Conservation (phyloP, 1,140 invertebrate genomes). For the Calliopsis andreniformis region DNA sequence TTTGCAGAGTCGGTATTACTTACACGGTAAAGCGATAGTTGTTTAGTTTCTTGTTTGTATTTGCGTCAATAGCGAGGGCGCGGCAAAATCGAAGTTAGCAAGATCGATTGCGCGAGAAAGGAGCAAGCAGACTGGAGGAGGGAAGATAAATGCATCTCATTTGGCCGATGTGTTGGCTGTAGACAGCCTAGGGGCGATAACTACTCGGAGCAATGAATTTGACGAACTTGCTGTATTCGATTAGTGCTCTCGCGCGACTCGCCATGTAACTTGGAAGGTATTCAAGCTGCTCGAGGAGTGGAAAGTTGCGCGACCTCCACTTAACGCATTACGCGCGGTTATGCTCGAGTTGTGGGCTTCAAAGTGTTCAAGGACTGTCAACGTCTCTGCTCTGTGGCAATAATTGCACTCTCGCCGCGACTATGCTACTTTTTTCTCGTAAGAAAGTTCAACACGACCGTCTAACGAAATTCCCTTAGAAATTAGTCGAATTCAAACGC, state of each 20-base stretch:
- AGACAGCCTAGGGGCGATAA: constrained; percentile 31
- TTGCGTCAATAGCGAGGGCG: too few species aligned
- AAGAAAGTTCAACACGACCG: too few species aligned
- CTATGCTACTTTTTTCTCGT: too few species aligned
- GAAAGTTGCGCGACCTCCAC: constrained; percentile 61
- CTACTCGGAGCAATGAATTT: constrained; percentile 58
- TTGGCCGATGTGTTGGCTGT: constrained; percentile 8
- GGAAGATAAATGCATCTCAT: constrained; percentile 29
- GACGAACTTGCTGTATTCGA: constrained; percentile 63
- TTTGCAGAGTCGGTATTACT: too few species aligned
- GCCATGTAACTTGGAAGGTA: constrained; percentile 55
- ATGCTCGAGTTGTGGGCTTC: constrained; percentile 34
- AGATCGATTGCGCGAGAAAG: background rate
- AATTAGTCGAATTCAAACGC: too few species aligned
- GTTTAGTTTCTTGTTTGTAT: too few species aligned
- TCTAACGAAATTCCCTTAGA: too few species aligned
- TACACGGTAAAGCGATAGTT: too few species aligned
- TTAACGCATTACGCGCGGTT: constrained; percentile 59
- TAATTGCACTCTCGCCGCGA: too few species aligned
- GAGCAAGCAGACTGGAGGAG: background rate
- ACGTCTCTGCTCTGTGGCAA: background rate
- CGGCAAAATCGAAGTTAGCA: too few species aligned
- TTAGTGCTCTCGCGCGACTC: constrained; percentile 47
- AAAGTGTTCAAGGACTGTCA: constrained; percentile 57
- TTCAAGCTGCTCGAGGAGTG: constrained; percentile 60